A percentile compares a stretch with the other conserved stretches of the same genome.
phyloP scores from a whole-genome alignment of 1,140 invertebrate genomes.

The Micrasema longulum region DNA sequence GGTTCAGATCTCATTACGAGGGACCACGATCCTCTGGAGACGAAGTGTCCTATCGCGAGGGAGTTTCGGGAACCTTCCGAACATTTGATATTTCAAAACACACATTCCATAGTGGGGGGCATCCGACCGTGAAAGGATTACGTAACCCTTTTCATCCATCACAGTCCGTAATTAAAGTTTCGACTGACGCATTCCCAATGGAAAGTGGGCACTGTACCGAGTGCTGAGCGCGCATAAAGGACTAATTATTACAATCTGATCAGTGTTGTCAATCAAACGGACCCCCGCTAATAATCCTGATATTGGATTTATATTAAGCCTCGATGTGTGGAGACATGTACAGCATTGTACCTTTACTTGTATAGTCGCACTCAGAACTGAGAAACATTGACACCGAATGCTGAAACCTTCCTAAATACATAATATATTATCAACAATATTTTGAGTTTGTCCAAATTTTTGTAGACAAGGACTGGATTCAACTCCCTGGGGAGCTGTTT shows the following conservation, averaged over 20 bases:
- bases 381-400: conserved; percentile 18
- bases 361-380: no score
- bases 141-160: conserved; percentile 53
- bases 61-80: conserved; percentile 41
- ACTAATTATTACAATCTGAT: conserved; percentile 54
- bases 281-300: conserved; percentile 44
- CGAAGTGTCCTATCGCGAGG: conserved; percentile 8
- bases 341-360: no score
- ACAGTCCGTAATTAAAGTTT: conserved; percentile 53
- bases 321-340: not conserved
- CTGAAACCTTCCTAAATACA: no score
- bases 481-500: no score
- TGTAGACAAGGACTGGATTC: no score
- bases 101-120: conserved; percentile 45
- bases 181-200: conserved; percentile 45
- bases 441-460: no score
- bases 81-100: conserved; percentile 55
- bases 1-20: conserved; percentile 51
- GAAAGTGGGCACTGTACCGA: conserved; percentile 14
- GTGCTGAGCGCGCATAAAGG: conserved; percentile 32
- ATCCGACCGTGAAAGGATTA: conserved; percentile 52
- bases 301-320: conserved; percentile 46
- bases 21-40: conserved; percentile 18
- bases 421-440: no score
- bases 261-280: conserved; percentile 51